These are phyloP conservation scores for Harpagoxenus sublaevis DNA, from an alignment of 2,888 invertebrate species.

Conservation along the genomic window DNA sequence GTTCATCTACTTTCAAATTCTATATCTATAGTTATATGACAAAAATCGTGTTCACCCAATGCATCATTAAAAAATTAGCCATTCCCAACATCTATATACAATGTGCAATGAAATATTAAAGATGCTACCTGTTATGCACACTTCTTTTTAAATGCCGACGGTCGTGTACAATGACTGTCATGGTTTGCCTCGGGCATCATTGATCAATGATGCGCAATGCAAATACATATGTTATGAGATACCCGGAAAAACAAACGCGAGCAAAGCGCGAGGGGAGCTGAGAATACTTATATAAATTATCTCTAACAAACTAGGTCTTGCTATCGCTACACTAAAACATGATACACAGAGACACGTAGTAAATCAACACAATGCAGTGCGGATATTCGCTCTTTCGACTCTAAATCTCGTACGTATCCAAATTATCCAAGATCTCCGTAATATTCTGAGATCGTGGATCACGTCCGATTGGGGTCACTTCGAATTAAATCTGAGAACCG, in stretches of 20 bases:
- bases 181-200: not conserved
- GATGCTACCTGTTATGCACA: not conserved
- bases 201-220: not conserved
- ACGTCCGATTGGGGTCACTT: no score
- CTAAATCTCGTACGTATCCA: not conserved
- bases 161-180: not conserved
- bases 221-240: not conserved
- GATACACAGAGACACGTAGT: not conserved
- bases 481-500: not conserved
- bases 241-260: slow-evolving; percentile 3
- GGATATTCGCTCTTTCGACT: not conserved
- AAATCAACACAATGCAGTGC: slow-evolving; percentile 7
- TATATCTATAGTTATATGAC: not conserved
- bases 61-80: not conserved
- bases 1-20: not conserved
- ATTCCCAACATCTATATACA: not conserved
- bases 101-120: slow-evolving; percentile 7
- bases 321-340: slow-evolving; percentile 6
- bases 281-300: slow-evolving; percentile 22
- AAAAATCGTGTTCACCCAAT: not conserved
- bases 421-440: not conserved
- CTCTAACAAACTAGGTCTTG: slow-evolving; percentile 21
- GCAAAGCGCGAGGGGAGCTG: not conserved
- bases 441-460: not conserved
- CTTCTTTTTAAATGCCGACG: not conserved